A percentile compares a stretch with the other conserved stretches of the same genome.
Evolutionary conservation across 1,140 invertebrate genomes (phyloP).

Genomic region (Danaus plexippus): DNA sequence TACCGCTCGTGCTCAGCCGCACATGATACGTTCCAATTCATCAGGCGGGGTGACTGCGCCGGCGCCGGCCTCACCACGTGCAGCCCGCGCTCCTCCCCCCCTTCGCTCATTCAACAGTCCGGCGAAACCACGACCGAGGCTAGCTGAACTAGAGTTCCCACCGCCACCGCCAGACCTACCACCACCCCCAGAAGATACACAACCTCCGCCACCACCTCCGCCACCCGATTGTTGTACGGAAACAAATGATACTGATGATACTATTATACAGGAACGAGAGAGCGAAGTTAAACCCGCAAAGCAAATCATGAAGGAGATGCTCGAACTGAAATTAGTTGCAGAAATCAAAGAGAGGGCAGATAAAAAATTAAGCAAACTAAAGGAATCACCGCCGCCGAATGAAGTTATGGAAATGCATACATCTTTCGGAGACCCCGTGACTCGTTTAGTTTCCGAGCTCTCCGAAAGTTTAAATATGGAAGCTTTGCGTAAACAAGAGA

Average conservation of each 20-base stretch:
- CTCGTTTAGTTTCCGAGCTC: conserved; percentile 83
- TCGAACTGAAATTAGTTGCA: conserved; percentile 83
- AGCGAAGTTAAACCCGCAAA: conserved; percentile 50
- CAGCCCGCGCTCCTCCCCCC: conserved; percentile 53
- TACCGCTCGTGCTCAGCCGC: conserved; percentile 77
- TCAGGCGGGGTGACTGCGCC: conserved; percentile 82
- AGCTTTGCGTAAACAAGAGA: conserved; percentile 41
- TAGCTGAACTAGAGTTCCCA: conserved; percentile 88
- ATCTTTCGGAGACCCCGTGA: conserved; percentile 77
- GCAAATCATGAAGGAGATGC: conserved; percentile 80
- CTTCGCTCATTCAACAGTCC: conserved; percentile 74
- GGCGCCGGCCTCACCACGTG: conserved; percentile 67
- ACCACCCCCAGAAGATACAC: conserved; percentile 78
- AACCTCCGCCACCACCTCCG: conserved; percentile 62
- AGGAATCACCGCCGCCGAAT: conserved; percentile 64
- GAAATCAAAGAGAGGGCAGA: conserved; percentile 86
- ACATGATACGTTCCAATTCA: conserved; percentile 89
- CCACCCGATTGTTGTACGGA: conserved; percentile 70
- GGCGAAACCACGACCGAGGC: conserved; percentile 72
- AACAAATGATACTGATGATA: conserved; percentile 10
- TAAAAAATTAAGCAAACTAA: conserved; percentile 70
- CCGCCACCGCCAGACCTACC: conserved; percentile 86
- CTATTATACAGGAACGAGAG: conserved; percentile 16
- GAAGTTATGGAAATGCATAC: conserved; percentile 49
- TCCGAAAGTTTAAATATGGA: conserved; percentile 76